Evolutionary conservation across 30 jellyfish, hydroid and myxozoan species (phyloP), one percentile per base, ranked within the genome.

Genomic region (Chrysaora quinquecirrha): DNA sequence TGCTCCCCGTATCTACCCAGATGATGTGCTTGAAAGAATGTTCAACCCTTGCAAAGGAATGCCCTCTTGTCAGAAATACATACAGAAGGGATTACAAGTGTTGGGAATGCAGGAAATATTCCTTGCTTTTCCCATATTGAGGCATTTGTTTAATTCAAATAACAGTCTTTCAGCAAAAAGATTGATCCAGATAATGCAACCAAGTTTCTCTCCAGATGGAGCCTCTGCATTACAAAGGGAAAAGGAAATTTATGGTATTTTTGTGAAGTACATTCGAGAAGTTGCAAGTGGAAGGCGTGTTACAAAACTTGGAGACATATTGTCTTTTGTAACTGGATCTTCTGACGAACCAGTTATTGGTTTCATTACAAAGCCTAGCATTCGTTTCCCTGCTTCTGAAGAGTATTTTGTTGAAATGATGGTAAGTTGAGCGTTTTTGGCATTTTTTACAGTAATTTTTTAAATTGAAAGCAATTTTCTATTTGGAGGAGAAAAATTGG

Each of bases 231-330:
- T 28, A 25, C 38, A 20, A 19, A 52, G 83, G 19, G 95, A 73
- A 43, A 84, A 84, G 46, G 71, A 72, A 48, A 0, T 84, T 14
- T 74, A 84, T 54, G 58, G 85, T 19, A 19, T 50, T 22, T 84
- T 71, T 61, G 64, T 74, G 25, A 84, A 35, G 24, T 61, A 84
- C 50, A 9, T 84, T 46, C 48, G 95, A 32, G 95, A 71, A 65
- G 83, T 60, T n/a, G 90, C 77, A 9, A 56, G 84, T 71, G 93
- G 93, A 3, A 48, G 93, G 77, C 35, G 93, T n/a, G 38, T 14
- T 48, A 54, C 35, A n/a, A n/a, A n/a, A 1, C 20, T 80, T 16
- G 73, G 60, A 18, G 76, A 80, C 74, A 66, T 80, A 20, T 27
- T 78, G 68, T 16, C 49, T 28, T 80, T 80, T 80, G 88, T 67